Percentiles rank a stretch among this genome's conserved stretches.
Conservation (phyloP, 2,888 invertebrate species). For the Nephrotoma appendiculata region DNA sequence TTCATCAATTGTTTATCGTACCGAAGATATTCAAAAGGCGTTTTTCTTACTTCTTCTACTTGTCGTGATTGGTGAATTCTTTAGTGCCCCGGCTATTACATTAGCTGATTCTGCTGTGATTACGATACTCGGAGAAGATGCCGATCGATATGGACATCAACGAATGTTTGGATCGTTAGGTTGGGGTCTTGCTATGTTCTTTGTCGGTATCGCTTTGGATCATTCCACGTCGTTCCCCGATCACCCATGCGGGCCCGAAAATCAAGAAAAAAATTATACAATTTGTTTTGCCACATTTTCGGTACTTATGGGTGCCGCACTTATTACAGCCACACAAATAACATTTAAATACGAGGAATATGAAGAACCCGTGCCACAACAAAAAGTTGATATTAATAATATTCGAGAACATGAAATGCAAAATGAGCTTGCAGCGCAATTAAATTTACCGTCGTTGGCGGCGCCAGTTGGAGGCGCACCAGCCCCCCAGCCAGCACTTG, state of each 20-base stretch:
- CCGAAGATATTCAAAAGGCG: conserved; percentile 78
- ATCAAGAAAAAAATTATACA: conserved; percentile 93
- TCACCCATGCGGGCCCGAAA: conserved; percentile 80
- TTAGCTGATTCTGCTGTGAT: conserved; percentile 87
- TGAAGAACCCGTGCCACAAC: conserved; percentile 20
- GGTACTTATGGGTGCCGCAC: conserved; percentile 88
- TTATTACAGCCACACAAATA: conserved; percentile 75
- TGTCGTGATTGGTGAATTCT: conserved; percentile 94
- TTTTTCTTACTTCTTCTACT: conserved; percentile 87
- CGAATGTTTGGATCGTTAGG: conserved; percentile 96
- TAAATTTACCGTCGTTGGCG: conserved; percentile 64
- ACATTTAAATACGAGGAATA: conserved; percentile 44
- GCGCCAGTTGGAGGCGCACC: conserved; percentile 29
- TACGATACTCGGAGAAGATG: conserved; percentile 75
- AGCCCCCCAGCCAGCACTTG: conserved; percentile 26
- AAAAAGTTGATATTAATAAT: conserved; percentile 30
- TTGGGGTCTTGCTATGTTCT: conserved; percentile 98
- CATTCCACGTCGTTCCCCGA: conserved; percentile 91
- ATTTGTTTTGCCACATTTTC: conserved; percentile 98
- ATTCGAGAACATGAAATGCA: conserved; percentile 65
- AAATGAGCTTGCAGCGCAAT: conserved; percentile 68
- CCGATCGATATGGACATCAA: conserved; percentile 86
- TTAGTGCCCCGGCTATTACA: conserved; percentile 90
- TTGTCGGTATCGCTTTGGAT: conserved; percentile 84
- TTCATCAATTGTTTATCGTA: conserved; percentile 83